phyloP scores from a whole-genome alignment of 1,140 invertebrate genomes.

The Drosophila navojoa region DNA sequence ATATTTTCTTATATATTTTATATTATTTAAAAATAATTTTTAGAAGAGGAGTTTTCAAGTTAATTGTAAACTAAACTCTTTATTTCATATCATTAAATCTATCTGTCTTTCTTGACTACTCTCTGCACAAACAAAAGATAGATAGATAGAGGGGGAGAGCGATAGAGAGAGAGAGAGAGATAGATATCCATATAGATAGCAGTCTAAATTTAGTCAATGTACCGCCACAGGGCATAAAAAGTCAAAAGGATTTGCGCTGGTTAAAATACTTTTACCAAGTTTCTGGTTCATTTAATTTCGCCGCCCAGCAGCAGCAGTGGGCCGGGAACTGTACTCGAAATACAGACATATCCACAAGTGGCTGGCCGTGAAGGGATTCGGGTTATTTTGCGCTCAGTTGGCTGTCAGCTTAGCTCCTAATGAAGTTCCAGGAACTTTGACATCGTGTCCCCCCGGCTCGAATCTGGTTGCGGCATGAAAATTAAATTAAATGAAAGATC shows the following conservation, averaged over 20 bases:
- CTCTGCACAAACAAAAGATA: too few species aligned
- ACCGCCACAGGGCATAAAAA: conserved; percentile 31
- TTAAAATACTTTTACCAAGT: conserved; percentile 64
- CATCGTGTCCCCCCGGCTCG: conserved; percentile 34
- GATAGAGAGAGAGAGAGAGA: too few species aligned
- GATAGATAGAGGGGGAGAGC: too few species aligned
- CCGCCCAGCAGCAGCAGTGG: neutral
- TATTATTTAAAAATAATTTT: too few species aligned
- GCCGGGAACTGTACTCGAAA: neutral
- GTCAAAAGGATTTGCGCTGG: conserved; percentile 44
- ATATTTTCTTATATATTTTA: too few species aligned
- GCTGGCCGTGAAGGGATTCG: conserved; percentile 50
- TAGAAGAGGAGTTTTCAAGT: too few species aligned
- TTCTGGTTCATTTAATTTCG: conserved; percentile 71
- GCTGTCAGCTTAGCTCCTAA: conserved; percentile 67
- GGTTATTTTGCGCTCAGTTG: conserved; percentile 38
- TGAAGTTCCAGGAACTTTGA: conserved; percentile 72
- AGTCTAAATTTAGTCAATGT: too few species aligned
- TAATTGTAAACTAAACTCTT: too few species aligned
- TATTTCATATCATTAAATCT: too few species aligned
- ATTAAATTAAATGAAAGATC: conserved; percentile 55
- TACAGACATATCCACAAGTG: conserved; percentile 67
- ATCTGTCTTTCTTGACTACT: too few species aligned
- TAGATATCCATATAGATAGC: too few species aligned
- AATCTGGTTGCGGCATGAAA: conserved; percentile 41